Percentiles rank a stretch among this genome's conserved stretches.
Conservation (phyloP, 1,140 invertebrate genomes). For the Metopolophium dirhodum region DNA sequence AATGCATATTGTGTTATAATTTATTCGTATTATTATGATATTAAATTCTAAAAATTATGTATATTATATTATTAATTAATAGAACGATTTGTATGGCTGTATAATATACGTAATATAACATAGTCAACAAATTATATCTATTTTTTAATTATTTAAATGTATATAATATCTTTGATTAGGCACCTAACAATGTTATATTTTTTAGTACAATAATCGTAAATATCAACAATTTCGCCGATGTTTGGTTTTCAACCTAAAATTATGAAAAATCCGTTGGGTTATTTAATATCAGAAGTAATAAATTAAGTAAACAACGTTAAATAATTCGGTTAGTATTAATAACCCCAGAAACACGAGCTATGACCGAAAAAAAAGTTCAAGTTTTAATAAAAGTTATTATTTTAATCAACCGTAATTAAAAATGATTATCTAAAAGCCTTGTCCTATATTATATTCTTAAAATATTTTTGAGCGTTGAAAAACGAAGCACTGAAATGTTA, state of each 20-base stretch:
- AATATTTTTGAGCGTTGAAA: neutral
- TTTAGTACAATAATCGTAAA: neutral
- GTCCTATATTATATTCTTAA: neutral
- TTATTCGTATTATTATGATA: neutral
- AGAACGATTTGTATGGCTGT: neutral
- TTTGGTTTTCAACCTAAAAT: conserved; percentile 12
- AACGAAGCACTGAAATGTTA: neutral
- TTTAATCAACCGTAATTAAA: conserved; percentile 10
- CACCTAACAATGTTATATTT: neutral
- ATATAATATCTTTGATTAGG: neutral
- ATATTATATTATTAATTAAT: neutral
- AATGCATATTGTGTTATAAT: neutral
- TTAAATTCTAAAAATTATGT: neutral
- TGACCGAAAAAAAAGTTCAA: neutral
- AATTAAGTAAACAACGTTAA: conserved; percentile 7
- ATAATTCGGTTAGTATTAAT: neutral
- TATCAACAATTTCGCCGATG: neutral
- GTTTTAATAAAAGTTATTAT: conserved; percentile 9
- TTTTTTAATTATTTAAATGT: neutral
- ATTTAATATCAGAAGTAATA: conserved; percentile 4
- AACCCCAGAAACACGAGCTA: neutral
- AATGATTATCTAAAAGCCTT: neutral
- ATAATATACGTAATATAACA: neutral
- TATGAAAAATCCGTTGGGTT: neutral
- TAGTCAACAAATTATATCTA: neutral